phyloP scores from a whole-genome alignment of 2,113 vertebrate genomes.

The Microcebus ravelobensis region DNA sequence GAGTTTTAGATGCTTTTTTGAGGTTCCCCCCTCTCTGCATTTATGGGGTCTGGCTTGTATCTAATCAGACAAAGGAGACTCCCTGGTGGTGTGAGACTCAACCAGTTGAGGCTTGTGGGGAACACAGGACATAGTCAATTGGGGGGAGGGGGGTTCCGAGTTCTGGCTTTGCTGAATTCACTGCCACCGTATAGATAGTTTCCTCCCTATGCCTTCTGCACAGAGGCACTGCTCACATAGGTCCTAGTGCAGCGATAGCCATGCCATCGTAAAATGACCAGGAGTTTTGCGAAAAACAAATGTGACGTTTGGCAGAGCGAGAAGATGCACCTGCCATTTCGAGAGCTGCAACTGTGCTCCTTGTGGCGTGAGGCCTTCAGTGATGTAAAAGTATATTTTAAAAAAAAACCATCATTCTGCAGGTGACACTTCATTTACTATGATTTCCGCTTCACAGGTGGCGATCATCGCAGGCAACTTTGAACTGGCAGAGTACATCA shows the following conservation, averaged over 20 bases:
- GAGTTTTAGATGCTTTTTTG: no score
- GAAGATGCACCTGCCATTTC: fast-evolving
- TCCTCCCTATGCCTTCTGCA: not conserved
- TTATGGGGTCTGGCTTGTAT: not conserved
- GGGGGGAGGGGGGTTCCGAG: not conserved
- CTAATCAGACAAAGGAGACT: not conserved
- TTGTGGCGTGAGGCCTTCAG: fast-evolving
- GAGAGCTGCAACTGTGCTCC: fast-evolving
- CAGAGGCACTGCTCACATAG: fast-evolving
- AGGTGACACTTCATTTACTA: slow-evolving; percentile 18
- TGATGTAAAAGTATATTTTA: fast-evolving
- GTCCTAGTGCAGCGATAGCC: fast-evolving
- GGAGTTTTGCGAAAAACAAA: fast-evolving
- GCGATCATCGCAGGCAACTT: slow-evolving; percentile 99
- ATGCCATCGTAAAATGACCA: fast-evolving
- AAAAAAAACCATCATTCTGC: fast-evolving
- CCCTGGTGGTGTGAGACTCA: fast-evolving
- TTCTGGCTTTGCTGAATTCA: fast-evolving
- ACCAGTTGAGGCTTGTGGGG: fast-evolving
- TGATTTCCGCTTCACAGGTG: slow-evolving; percentile 87
- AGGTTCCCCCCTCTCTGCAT: not conserved
- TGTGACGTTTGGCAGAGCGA: fast-evolving
- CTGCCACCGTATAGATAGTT: fast-evolving
- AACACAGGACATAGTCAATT: fast-evolving
- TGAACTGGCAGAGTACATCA: slow-evolving; percentile 97